Evolutionary conservation across 1,140 invertebrate genomes (phyloP), one percentile per base, ranked within the genome.

Genomic region (Asobara japonica): DNA sequence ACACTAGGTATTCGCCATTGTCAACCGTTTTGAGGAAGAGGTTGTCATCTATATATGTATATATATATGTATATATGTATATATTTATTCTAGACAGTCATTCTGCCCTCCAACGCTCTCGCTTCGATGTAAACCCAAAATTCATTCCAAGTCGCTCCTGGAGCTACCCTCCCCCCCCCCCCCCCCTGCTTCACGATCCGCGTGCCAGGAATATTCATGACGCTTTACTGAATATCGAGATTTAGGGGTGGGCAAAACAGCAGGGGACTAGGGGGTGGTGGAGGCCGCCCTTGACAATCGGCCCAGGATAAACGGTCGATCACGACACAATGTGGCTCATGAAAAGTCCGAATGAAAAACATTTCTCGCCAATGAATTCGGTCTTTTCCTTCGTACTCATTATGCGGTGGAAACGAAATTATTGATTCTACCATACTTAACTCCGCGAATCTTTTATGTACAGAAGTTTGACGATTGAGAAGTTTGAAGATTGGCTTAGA

Each of bases 201-300:
- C 70, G 70, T 72, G 70, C 64, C 64, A 38, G 31, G 64, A 72
- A 72, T 72, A 72, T 72, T 72, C 70, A 72, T 72, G 70, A 72
- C 10, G 64, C 45, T 66, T 72, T 72, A 72, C 62, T 67, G 64
- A 72, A 72, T 72, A 72, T 72, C 36, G 70, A 72, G 70, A 72
- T 72, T 72, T 61, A 60, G 31, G 41, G 18, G 1, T 62, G 51
- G 51, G 51, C 22, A 25, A 56, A 56, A 56, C 25, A 22, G 51
- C 2, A 51, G 45, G 20, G 45, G 11, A 18, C n/a, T 8, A 8
- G 8, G 60, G 27, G 45, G n/a, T 33, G 13, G 36, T 27, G 38
- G 18, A 45, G 45, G 31, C 60, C 36, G 36, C 69, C 38, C 60
- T 20, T 60, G 61, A 71, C 69, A 71, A 71, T 71, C 69, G 65